Conservation (phyloP, 2,113 vertebrate species). For the Pelecanus crispus region DNA sequence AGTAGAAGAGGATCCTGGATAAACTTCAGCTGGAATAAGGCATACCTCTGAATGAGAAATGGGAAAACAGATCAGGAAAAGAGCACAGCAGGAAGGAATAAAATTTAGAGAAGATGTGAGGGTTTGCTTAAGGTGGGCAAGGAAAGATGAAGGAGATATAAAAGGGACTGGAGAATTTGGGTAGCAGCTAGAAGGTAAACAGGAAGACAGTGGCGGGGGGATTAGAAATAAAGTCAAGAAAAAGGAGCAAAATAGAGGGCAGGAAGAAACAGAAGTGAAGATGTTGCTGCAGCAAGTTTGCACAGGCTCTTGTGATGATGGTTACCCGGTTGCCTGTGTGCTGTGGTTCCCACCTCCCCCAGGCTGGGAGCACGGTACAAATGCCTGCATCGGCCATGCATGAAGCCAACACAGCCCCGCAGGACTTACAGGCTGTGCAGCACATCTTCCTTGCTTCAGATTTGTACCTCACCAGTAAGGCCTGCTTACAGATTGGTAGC, state of each 20-base stretch:
- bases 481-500: not conserved
- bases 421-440: not conserved
- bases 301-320: not conserved
- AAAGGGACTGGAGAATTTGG: not conserved
- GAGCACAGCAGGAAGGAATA: not conserved
- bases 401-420: not conserved
- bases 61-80: not conserved
- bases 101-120: not conserved
- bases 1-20: not conserved
- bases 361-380: not conserved
- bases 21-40: not conserved
- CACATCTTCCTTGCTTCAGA: not conserved
- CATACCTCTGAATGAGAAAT: not conserved
- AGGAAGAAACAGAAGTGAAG: not conserved
- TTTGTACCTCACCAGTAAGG: not conserved
- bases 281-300: not conserved
- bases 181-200: not conserved
- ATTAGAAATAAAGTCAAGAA: not conserved
- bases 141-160: not conserved
- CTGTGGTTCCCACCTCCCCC: not conserved
- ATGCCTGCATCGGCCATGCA: rapidly evolving
- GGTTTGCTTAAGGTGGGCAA: not conserved
- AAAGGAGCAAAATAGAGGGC: not conserved
- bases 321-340: rapidly evolving
- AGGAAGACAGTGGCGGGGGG: not conserved